Evolutionary conservation across 2,797 vertebrate genomes (phyloP), one percentile per base, ranked within the genome.

Genomic region (Macropus fuliginosus): DNA sequence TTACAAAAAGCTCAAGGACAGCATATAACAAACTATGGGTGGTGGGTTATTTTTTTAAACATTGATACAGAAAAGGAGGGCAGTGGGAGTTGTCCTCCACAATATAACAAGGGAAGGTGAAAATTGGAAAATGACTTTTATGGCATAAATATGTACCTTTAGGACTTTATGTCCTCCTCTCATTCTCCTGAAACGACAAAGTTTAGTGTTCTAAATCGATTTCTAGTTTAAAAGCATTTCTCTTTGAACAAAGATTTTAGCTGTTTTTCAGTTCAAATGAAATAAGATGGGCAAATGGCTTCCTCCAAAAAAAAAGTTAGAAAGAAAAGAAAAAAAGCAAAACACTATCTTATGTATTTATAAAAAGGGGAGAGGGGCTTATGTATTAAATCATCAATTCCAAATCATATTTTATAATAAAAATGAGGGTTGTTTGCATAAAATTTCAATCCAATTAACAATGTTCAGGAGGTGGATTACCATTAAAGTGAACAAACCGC

Each of bases 381-480:
- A 87, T 27, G 40, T 87, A 3, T 27, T 50, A 13, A 31, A 95
- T 29, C 95, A 55, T 91, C 97, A 96, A 97, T 92, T 93, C 96
- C 40, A 92, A 97, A 57, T 28, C 66, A 97, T 91, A 94, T 96
- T 98, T 98, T 97, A 95, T 16, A 97, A 95, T 95, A 95, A 97
- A 96, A 97, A 94, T 81, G 54, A 95, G 95, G 92, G 92, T 1
- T 74, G 92, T 93, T 96, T 97, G 95, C 96, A 94, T 94, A 92
- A 97, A 97, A 98, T 96, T 97, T 97, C 96, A 96, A 96, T 92
- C 95, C 94, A 97, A 96, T 98, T 98, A 97, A 96, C 97, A 97
- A 89, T 96, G 62, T 92, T 97, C 93, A 90, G 94, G 95, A 96
- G 96, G 11, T 0, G 97, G 97, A 96, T 96, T 95, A 87, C 95